These are phyloP conservation scores for Troides aeacus DNA, from an alignment of 2,888 invertebrate species.

Conservation along the genomic window DNA sequence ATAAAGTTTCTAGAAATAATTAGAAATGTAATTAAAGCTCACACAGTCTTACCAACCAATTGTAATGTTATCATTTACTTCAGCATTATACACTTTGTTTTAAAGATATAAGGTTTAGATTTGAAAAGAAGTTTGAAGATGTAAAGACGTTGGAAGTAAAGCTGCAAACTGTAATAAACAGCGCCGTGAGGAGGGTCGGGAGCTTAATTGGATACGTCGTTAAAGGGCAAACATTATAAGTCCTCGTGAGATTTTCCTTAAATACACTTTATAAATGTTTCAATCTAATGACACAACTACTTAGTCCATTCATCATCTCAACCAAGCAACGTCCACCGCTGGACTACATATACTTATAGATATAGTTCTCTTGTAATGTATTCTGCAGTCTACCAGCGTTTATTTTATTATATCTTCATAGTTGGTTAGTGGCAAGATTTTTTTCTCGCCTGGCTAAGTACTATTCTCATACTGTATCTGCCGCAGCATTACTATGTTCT, in stretches of 20 bases:
- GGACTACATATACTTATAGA: too few species aligned
- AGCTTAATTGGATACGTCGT: conserved; percentile 13
- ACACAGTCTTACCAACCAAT: background rate
- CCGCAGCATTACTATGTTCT: too few species aligned
- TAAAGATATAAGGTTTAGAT: background rate
- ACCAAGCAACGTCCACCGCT: too few species aligned
- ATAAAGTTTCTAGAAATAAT: background rate
- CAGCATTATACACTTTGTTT: background rate
- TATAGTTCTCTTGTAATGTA: too few species aligned
- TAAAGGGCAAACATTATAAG: background rate
- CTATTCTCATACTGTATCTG: too few species aligned
- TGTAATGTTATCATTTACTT: background rate
- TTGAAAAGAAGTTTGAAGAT: background rate
- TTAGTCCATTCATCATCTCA: too few species aligned
- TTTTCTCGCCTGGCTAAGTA: too few species aligned
- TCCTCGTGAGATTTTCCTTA: background rate
- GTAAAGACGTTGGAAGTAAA: background rate
- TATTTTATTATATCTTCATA: too few species aligned
- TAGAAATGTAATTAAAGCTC: background rate
- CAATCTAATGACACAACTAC: too few species aligned
- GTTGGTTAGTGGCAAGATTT: too few species aligned
- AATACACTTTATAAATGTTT: conserved; percentile 1
- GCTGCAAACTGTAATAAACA: conserved; percentile 11
- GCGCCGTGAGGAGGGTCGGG: background rate
- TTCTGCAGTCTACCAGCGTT: too few species aligned